These are phyloP conservation scores for Machimus rusticus DNA, from an alignment of 2,888 invertebrate species.

Conservation along the genomic window DNA sequence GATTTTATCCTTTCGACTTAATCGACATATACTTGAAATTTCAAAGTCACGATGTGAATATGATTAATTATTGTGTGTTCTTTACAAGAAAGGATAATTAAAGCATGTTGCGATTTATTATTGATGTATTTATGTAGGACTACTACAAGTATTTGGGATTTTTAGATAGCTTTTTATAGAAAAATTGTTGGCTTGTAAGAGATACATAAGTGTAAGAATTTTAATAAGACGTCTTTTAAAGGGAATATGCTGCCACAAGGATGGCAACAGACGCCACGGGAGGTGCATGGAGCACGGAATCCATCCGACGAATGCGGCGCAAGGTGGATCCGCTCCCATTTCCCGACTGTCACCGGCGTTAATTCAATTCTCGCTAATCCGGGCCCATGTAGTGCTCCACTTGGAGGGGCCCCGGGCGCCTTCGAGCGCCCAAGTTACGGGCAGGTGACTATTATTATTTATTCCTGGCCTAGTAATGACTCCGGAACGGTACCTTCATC, in stretches of 20 bases:
- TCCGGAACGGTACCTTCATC: not conserved
- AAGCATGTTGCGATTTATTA: too few relatives aligned
- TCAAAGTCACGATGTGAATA: not conserved
- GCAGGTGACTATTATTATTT: constrained; percentile 18
- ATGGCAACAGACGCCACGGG: not conserved
- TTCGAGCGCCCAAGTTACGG: not conserved
- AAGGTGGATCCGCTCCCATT: not conserved
- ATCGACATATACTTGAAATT: not conserved
- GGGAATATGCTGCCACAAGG: not conserved
- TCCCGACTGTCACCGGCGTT: not conserved
- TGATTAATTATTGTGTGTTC: not conserved
- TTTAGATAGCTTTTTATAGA: too few relatives aligned
- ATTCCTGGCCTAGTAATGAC: constrained; percentile 17
- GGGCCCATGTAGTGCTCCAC: not conserved
- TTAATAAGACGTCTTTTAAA: not conserved
- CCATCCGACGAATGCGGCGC: not conserved
- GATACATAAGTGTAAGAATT: not conserved
- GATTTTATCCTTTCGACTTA: too few relatives aligned
- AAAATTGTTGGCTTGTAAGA: too few relatives aligned
- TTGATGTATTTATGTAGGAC: too few relatives aligned
- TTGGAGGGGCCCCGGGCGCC: not conserved
- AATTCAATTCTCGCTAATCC: not conserved
- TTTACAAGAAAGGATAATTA: too few relatives aligned
- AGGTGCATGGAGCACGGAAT: not conserved
- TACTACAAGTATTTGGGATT: too few relatives aligned